Conservation (phyloP, 2,888 invertebrate species). For the Temnothorax ravouxi region DNA sequence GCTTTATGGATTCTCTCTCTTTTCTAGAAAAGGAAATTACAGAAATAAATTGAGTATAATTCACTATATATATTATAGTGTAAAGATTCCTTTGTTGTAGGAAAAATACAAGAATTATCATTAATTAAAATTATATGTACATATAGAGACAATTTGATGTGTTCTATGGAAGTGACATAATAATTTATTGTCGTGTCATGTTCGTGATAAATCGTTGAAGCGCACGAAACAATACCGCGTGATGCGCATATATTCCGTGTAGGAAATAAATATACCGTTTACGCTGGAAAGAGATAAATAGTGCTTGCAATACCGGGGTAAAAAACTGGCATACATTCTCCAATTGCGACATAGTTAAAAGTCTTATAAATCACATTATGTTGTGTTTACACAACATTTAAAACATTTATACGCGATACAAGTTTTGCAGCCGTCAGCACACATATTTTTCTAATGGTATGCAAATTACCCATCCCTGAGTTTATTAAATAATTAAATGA, state of each 20-base stretch:
- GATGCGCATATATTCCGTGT: background rate
- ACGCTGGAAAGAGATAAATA: background rate
- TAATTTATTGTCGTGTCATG: slow-evolving; percentile 28
- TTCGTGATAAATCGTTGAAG: slow-evolving; percentile 30
- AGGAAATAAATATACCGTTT: slow-evolving; percentile 28
- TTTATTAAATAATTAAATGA: background rate
- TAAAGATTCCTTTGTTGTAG: background rate
- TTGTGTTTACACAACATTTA: slow-evolving; percentile 10
- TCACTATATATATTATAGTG: background rate
- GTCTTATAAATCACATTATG: slow-evolving; percentile 8
- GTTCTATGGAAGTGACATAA: slow-evolving; percentile 9
- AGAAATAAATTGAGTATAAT: background rate
- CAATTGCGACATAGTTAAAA: background rate
- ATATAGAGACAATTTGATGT: slow-evolving; percentile 2
- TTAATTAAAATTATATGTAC: background rate
- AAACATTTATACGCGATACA: background rate
- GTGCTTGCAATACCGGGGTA: background rate
- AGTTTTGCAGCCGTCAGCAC: background rate
- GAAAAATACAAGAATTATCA: background rate
- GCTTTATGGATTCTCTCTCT: too few species aligned
- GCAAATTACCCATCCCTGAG: background rate
- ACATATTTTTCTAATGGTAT: background rate
- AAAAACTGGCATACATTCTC: slow-evolving; percentile 16
- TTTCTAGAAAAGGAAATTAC: background rate
- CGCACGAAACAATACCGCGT: slow-evolving; percentile 6